These are phyloP conservation scores for Philonicus albiceps DNA, from an alignment of 2,888 invertebrate genomes.

Conservation along the genomic window DNA sequence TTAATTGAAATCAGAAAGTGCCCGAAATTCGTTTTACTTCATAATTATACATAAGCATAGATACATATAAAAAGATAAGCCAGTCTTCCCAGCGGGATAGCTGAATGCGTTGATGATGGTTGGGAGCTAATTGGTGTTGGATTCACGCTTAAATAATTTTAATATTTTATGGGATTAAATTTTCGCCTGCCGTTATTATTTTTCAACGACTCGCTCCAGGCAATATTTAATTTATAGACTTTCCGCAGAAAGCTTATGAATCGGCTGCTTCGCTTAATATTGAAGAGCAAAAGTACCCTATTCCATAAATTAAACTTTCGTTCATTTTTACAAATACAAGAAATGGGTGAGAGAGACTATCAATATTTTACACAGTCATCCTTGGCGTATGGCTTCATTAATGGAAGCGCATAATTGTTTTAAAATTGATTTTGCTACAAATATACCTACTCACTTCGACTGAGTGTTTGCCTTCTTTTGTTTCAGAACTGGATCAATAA, in stretches of 20 bases:
- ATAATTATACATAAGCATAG: not conserved
- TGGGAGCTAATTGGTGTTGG: not conserved
- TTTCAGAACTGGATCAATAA: not conserved
- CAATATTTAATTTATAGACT: not conserved
- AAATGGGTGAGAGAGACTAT: not conserved
- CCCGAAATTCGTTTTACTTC: not conserved
- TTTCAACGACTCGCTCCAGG: not conserved
- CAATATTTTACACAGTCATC: not conserved
- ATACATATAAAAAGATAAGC: too few relatives aligned
- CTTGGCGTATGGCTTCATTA: not conserved
- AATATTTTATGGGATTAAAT: not conserved
- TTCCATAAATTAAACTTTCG: not conserved
- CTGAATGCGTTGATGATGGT: too few relatives aligned
- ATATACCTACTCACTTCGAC: not conserved
- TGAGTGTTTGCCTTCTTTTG: not conserved
- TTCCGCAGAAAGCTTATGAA: not conserved
- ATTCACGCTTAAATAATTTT: not conserved
- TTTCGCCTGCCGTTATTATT: not conserved
- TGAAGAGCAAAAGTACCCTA: not conserved
- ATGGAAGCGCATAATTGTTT: not conserved
- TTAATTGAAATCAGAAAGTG: not conserved
- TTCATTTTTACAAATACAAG: not conserved
- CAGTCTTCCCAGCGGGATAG: too few relatives aligned
- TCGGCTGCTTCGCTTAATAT: not conserved
- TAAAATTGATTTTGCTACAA: not conserved